These are phyloP conservation scores for Sphenopsis melanotis DNA, from an alignment of 2,797 vertebrate genomes.

Conservation along the genomic window DNA sequence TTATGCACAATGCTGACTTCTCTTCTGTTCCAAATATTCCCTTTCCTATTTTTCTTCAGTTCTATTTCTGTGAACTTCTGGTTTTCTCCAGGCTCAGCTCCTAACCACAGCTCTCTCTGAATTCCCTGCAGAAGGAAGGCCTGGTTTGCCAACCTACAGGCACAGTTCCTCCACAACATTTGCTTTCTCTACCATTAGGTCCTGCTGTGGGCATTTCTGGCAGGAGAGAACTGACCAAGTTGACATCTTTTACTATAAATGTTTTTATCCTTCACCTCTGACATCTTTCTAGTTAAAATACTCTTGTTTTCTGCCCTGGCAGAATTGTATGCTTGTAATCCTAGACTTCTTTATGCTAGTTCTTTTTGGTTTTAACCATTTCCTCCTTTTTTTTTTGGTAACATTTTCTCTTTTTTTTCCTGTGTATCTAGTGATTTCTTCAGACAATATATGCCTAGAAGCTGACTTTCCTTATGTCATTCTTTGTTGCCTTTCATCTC, in stretches of 20 bases:
- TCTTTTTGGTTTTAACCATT: not conserved
- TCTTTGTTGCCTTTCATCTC: not conserved
- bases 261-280: not conserved
- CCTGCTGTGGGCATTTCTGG: not conserved
- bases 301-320: not conserved
- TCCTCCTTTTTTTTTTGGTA: not conserved
- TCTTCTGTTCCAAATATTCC: not conserved
- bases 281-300: not conserved
- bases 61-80: not conserved
- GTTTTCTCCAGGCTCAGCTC: not conserved
- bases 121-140: not conserved
- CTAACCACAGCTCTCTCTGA: not conserved
- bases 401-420: not conserved
- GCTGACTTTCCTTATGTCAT: not conserved
- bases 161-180: not conserved
- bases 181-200: not conserved
- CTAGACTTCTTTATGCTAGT: not conserved
- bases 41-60: not conserved
- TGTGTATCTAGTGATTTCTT: not conserved
- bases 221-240: not conserved
- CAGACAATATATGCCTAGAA: not conserved
- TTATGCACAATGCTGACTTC: not conserved
- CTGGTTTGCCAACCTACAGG: not conserved
- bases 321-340: not conserved
- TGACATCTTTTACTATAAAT: conserved; percentile 23